Conservation (phyloP, 2,888 invertebrate species). For the Xestia sexstrigata region DNA sequence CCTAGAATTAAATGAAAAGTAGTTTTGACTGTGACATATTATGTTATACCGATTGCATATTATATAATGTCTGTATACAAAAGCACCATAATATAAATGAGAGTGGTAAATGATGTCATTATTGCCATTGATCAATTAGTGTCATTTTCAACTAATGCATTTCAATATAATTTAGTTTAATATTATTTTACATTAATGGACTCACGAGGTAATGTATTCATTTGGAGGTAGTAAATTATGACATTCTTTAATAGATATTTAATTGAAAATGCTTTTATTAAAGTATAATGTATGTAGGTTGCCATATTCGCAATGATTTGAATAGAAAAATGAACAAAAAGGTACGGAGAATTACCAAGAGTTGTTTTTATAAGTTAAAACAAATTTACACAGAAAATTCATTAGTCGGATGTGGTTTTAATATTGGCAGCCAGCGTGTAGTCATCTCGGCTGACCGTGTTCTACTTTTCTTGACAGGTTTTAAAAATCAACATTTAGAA, state of each 20-base stretch:
- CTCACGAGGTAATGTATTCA: background rate
- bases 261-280: slow-evolving; percentile 1
- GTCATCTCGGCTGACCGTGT: slow-evolving; percentile 6
- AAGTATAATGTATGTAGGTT: background rate
- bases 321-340: background rate
- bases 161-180: background rate
- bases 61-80: background rate
- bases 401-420: background rate
- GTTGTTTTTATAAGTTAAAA: background rate
- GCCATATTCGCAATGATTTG: background rate
- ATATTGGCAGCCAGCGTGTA: slow-evolving; percentile 8
- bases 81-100: background rate
- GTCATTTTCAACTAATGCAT: background rate
- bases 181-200: background rate
- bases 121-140: slow-evolving; percentile 2
- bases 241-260: background rate
- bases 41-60: no score
- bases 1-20: no score
- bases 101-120: background rate
- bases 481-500: background rate
- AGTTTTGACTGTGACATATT: no score
- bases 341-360: background rate
- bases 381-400: background rate
- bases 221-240: background rate
- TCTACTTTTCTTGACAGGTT: slow-evolving; percentile 11